Evolutionary conservation across 2,888 invertebrate species (phyloP).

Genomic region (Koerneria pararmatus): DNA sequence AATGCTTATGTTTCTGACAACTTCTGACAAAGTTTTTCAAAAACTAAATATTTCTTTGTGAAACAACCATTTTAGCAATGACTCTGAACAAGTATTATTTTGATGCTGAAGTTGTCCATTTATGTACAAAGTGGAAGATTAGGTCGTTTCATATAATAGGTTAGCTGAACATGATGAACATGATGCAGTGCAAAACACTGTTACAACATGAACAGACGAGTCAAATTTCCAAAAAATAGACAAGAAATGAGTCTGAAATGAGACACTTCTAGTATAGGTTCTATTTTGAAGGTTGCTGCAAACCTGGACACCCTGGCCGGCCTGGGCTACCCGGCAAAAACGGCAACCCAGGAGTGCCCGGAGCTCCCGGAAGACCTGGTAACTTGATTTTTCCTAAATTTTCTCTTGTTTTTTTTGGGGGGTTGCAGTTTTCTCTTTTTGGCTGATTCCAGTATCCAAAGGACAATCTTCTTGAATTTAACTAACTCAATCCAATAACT

Average conservation of each 20-base stretch:
- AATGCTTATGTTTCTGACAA: too few species aligned
- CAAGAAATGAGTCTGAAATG: not conserved
- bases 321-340: constrained; percentile 49
- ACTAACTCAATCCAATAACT: not conserved
- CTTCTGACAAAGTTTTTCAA: too few species aligned
- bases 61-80: too few species aligned
- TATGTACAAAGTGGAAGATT: too few species aligned
- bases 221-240: not conserved
- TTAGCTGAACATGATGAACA: constrained; percentile 5
- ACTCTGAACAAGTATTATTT: too few species aligned
- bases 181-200: too few species aligned
- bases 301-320: constrained; percentile 55
- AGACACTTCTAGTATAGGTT: not conserved
- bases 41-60: too few species aligned
- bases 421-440: not conserved
- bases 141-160: not conserved
- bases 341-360: constrained; percentile 49
- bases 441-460: not conserved
- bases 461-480: not conserved
- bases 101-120: too few species aligned
- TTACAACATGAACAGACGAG: too few species aligned
- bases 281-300: constrained; percentile 42
- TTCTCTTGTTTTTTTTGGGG: not conserved
- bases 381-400: not conserved
- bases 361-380: constrained; percentile 46